Base-by-base conservation (phyloP, 2,113 vertebrate genomes). In the Marmota monax region DNA sequence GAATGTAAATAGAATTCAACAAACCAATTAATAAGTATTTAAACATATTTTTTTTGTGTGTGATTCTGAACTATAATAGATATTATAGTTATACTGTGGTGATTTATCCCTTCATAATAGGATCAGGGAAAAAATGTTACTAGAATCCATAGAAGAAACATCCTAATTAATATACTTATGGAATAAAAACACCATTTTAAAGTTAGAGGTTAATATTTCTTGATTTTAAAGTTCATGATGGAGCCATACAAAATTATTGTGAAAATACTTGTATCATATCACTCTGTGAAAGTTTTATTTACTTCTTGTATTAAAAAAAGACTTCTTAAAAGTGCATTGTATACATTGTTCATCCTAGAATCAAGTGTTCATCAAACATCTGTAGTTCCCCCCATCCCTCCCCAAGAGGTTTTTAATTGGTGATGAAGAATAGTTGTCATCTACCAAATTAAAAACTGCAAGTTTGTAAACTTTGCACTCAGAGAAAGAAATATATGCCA, bases 401-500 rank as follows among this genome's bases (percentile, higher is more conserved):
- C 93, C 94, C 42, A 37, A 25, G 88, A 96, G 85, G 29, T 34
- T 92, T 97, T 92, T 94, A 89, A 84, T 97, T 90, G 77, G 84
- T 72, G 77, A 94, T 98, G 34, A 42, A 69, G 80, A 72, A 34
- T 98, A 53, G 63, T 96, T 90, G 39, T 97, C 94, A 98, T 92
- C 96, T 97, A 91, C 94, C 96, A 80, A 96, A 94, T 98, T 94
- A 95, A 95, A 98, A 90, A 90, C 88, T 84, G 69, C 93, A 91
- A 97, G 58, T 96, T 94, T 96, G 84, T 98, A 98, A 98, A 98
- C 97, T 98, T 97, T 96, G 94, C 95, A 96, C 95, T 97, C 92
- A 94, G 96, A 96, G 76, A 97, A 97, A 84, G 91, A 90, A 90
- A 90, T 94, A 84, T 93, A 94, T 98, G 97, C 98, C 96, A 67